Percentiles rank a stretch among this genome's conserved stretches.
Conservation (phyloP, 2,797 vertebrate species). For the Pterois miles region DNA sequence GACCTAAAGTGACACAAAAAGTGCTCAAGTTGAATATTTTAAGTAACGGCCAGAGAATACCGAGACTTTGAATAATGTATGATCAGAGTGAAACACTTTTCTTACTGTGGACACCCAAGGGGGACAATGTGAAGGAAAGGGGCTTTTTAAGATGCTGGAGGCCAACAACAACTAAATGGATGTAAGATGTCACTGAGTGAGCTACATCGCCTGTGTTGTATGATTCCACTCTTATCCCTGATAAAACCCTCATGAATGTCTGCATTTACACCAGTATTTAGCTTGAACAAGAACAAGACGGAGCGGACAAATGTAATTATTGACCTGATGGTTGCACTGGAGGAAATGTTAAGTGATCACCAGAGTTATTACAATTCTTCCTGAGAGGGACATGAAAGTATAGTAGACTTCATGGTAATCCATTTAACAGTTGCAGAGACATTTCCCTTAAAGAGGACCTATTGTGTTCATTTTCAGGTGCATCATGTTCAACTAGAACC, state of each 20-base stretch:
- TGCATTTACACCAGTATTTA: neutral
- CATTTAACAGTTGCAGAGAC: neutral
- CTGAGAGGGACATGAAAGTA: neutral
- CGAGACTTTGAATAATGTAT: conserved; percentile 72
- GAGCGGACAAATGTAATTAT: neutral
- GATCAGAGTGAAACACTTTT: conserved; percentile 56
- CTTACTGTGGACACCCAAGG: conserved; percentile 21
- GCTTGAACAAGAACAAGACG: neutral
- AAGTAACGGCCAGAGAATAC: conserved; percentile 49
- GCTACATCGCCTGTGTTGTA: neutral
- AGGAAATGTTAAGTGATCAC: neutral
- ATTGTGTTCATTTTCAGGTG: too few relatives aligned
- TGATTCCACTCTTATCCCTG: neutral
- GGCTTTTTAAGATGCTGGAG: conserved; percentile 42
- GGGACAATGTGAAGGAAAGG: conserved; percentile 40
- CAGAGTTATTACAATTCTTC: neutral
- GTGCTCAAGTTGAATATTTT: conserved; percentile 65
- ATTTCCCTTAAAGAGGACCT: neutral
- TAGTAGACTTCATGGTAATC: neutral
- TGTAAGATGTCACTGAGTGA: conserved; percentile 24
- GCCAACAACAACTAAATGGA: conserved; percentile 47
- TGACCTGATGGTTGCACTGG: accelerated
- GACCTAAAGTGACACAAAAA: conserved; percentile 55
- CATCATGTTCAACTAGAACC: too few relatives aligned
- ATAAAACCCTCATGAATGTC: neutral